Base-by-base conservation (phyloP, 2,113 vertebrate species). In the Daubentonia madagascariensis region DNA sequence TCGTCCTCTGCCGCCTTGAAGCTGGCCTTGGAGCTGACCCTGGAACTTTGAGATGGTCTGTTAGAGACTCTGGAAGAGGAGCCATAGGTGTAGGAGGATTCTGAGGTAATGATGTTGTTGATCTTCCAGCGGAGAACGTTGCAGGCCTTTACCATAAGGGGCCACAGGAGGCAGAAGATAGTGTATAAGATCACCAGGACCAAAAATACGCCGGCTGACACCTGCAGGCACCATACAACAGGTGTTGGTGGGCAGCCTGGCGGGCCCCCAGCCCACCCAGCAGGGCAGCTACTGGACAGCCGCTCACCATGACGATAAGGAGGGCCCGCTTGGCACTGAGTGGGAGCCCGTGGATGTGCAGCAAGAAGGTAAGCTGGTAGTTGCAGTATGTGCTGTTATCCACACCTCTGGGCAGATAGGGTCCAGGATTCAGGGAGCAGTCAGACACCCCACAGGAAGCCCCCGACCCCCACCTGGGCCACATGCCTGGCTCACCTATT, bases 321-420 rank as follows among this genome's bases (percentile, higher is more conserved):
- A 98, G 10, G 25, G 93, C 91, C 6, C 96, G 78, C 22, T 10
- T 16, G 91, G 85, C 25, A n/a, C 97, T 98, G 76, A 98, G 96
- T 0, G 95, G 98, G 35, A 98, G 81, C 22, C 98, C 98, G 0
- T 98, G 98, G 37, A 98, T 10, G 48, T 98, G 98, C 22, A 98
- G 61, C 32, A 98, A 1, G 81, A 98, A 98, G 88, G 70, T 87
- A 81, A 98, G 96, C 93, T 97, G 89, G 59, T 98, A 98, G 91
- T 98, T 97, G 1, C 98, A 98, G 91, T 98, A 98, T 0, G 98
- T 98, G 85, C 96, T 98, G 0, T 75, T 52, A 85, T 98, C 98
- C 32, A 98, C 98, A 2, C 57, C 98, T 94, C 98, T 98, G 92
- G 3, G 35, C 63, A 22, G 76, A 32, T 25, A 30, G 22, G 16